Evolutionary conservation across 1,140 invertebrate species (phyloP).

Genomic region (Galleria mellonella): DNA sequence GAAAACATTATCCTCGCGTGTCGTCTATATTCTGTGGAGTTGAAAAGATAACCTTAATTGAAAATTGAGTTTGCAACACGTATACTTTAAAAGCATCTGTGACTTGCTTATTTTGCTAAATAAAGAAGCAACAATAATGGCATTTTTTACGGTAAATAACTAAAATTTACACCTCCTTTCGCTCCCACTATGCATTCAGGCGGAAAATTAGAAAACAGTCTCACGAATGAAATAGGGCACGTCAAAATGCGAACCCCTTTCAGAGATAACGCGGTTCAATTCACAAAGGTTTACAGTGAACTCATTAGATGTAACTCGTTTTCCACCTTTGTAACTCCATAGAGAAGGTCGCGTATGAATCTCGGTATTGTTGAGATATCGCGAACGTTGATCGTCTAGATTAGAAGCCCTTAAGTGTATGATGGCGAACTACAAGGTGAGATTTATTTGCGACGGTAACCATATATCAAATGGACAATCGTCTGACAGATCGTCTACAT

Average conservation of each 20-base stretch:
- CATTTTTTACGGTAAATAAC: background rate
- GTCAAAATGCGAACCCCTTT: conserved; percentile 15
- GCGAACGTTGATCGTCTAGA: background rate
- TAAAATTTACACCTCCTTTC: conserved; percentile 12
- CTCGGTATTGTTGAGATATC: no score
- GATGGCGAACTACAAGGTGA: conserved; percentile 22
- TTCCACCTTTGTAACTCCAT: conserved; percentile 5
- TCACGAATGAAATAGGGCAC: conserved; percentile 17
- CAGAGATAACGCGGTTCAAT: conserved; percentile 18
- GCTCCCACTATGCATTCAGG: conserved; percentile 11
- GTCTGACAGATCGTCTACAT: conserved; percentile 54
- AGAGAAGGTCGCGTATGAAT: no score
- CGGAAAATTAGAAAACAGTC: conserved; percentile 28
- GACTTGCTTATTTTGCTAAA: conserved; percentile 8
- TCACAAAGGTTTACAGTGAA: conserved; percentile 10
- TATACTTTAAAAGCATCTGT: conserved; percentile 7
- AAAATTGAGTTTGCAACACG: background rate
- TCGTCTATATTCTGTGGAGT: conserved; percentile 2
- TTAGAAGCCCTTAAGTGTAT: conserved; percentile 19
- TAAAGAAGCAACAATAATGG: conserved; percentile 1
- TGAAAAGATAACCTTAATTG: background rate
- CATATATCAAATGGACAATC: conserved; percentile 40
- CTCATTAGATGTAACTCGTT: conserved; percentile 14
- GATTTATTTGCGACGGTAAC: conserved; percentile 21
- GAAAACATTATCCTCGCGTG: conserved; percentile 10